Base-by-base conservation (phyloP, 2,113 vertebrate genomes). In the Pristiophorus japonicus region DNA sequence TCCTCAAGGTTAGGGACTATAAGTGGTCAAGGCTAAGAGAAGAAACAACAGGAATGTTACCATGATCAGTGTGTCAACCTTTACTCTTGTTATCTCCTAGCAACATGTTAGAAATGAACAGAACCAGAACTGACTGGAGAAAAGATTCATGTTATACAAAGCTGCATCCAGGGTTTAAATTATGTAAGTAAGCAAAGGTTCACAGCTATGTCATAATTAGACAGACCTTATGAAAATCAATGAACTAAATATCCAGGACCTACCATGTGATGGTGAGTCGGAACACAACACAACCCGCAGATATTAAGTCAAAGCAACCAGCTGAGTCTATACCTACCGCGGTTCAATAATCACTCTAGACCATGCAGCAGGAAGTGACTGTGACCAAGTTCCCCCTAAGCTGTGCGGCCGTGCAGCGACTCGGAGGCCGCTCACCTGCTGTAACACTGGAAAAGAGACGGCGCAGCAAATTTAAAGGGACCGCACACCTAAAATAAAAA, bases 1-100 rank as follows among this genome's bases (percentile, higher is more conserved):
- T 91, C 88, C 59, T 92, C 88, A 92, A 92, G 88, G 88, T 92
- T 63, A 92, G 34, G 22, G 88, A 92, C 59, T 92, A 38, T 92
- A 92, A 63, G n/a, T 18, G 88, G n/a, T 91, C 59, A 63, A 59
- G 87, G n/a, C 30, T 34, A 62, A 59, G 34, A 55, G 51, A 91
- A n/a, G 87, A 63, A 91, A 62, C 88, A 34, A 62, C 87, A 59
- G 87, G 62, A 92, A 92, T 63, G 88, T 6, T 92, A 20, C 22
- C 34, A 90, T 59, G n/a, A 63, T 92, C 16, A 92, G 34, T 63
- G 34, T 92, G 14, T 22, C 88, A 92, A 92, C 88, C 59, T 92
- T 92, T 62, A 38, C 59, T 65, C 59, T 92, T 92, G 59, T 63
- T 92, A 63, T 63, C 34, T 63, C 88, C 59, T 65, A 65, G 34